A percentile compares a stretch with the other conserved stretches of the same genome.
Conservation (phyloP, 2,888 invertebrate species). For the Axea sp. region DNA sequence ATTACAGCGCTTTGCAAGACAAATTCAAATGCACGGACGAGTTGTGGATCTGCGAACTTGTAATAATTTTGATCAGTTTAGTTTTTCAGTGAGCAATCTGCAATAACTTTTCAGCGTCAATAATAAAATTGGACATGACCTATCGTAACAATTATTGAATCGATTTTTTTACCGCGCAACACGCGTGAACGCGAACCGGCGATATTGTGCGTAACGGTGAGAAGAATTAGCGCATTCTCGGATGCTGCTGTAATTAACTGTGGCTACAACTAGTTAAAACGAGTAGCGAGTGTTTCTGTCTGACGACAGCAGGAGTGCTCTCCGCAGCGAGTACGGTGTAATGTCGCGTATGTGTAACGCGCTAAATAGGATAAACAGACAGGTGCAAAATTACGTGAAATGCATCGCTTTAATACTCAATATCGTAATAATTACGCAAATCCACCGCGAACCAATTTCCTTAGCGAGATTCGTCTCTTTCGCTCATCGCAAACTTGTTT, state of each 20-base stretch:
- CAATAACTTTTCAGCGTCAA: too few relatives aligned
- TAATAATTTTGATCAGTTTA: too few relatives aligned
- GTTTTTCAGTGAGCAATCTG: too few relatives aligned
- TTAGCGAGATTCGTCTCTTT: too few relatives aligned
- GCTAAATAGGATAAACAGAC: constrained; percentile 36
- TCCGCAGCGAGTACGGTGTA: constrained; percentile 2
- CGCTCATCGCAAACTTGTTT: too few relatives aligned
- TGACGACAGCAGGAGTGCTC: constrained; percentile 23
- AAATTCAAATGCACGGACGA: too few relatives aligned
- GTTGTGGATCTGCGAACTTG: too few relatives aligned
- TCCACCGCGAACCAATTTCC: neutral
- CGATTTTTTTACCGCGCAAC: too few relatives aligned
- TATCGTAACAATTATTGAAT: too few relatives aligned
- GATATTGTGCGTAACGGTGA: constrained; percentile 6
- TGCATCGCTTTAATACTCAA: neutral
- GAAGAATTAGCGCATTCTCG: constrained; percentile 14
- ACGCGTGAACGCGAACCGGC: too few relatives aligned
- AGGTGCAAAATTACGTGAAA: constrained; percentile 26
- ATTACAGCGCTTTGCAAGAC: too few relatives aligned
- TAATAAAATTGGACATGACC: too few relatives aligned
- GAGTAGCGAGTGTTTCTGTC: constrained; percentile 31
- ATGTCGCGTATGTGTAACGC: constrained; percentile 14
- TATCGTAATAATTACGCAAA: neutral
- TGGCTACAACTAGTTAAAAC: constrained; percentile 17
- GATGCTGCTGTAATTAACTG: constrained; percentile 19